Base-by-base conservation (phyloP, 2,113 vertebrate species). In the Murina feae region DNA sequence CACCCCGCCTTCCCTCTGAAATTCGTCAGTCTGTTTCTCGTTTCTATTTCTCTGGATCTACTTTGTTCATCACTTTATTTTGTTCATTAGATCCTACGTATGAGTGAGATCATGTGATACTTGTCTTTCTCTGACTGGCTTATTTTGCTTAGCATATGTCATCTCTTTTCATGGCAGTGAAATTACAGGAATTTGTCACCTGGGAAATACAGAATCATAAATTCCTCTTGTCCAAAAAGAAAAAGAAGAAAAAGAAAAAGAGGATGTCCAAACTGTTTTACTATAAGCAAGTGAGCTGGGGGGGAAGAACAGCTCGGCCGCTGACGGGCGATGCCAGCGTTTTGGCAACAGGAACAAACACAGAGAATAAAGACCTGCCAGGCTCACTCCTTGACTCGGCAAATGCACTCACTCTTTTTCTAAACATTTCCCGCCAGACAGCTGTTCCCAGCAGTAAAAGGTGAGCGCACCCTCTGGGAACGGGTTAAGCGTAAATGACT, bases 361-460 rank as follows among this genome's bases (percentile, higher is more conserved):
- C 96, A 96, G 88, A 97, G 97, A 97, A 92, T 30, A 84, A 97
- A 94, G 84, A 94, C 93, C 94, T 65, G 44, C 28, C 13, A 89
- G 76, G 55, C 85, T 94, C 68, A 11, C 96, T 95, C 93, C 81
- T 97, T 71, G 76, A 94, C 90, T 88, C 0, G 18, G 89, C 93
- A 97, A 98, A 97, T 51, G 68, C 69, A 95, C 95, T 98, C 84
- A 21, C 93, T 96, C 87, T 97, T 97, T 91, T 79, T 96, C 88
- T 95, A n/a, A n/a, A n/a, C n/a, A 96, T 47, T 97, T 97, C 96
- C 94, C 94, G 94, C 96, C 95, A 97, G 95, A 92, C 92, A 97
- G 88, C 93, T 5, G 42, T 94, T 71, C 96, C 96, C 95, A 96
- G 95, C 86, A 95, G 88, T 66, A 49, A 97, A 83, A 96, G 92